Conservation (phyloP, 2,113 vertebrate species). For the Hyperopisus bebe region DNA sequence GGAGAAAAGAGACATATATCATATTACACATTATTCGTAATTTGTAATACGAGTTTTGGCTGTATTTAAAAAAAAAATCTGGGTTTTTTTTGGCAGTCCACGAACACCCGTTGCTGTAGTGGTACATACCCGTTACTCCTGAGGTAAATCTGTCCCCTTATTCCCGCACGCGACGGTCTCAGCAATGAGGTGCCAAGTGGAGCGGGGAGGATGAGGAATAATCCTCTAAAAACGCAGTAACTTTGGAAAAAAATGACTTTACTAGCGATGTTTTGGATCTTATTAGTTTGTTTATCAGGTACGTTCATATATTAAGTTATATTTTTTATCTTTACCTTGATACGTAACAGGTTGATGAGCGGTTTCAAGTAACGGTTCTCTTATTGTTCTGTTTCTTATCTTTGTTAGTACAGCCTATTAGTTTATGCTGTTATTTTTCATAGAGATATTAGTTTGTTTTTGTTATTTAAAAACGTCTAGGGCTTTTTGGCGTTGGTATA, state of each 20-base stretch:
- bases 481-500: neutral
- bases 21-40: neutral
- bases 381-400: neutral
- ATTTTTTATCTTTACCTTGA: neutral
- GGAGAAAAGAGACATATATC: neutral
- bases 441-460: neutral
- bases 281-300: conserved; percentile 45
- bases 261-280: conserved; percentile 38
- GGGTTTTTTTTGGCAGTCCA: neutral
- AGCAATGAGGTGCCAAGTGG: conserved; percentile 26
- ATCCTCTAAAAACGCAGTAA: conserved; percentile 11
- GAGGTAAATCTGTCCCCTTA: conserved; percentile 32
- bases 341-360: conserved; percentile 13
- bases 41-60: neutral
- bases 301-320: conserved; percentile 24
- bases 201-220: conserved; percentile 30
- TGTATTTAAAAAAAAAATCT: neutral
- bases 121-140: conserved; percentile 56
- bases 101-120: conserved; percentile 39
- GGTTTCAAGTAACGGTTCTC: neutral
- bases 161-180: conserved; percentile 18
- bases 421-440: neutral
- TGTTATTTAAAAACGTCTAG: neutral
- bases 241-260: conserved; percentile 50
- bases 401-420: neutral